Evolutionary conservation across 2,113 vertebrate genomes (phyloP), one percentile per base, ranked within the genome.

Genomic region (Chamaetylas fuelleborni): DNA sequence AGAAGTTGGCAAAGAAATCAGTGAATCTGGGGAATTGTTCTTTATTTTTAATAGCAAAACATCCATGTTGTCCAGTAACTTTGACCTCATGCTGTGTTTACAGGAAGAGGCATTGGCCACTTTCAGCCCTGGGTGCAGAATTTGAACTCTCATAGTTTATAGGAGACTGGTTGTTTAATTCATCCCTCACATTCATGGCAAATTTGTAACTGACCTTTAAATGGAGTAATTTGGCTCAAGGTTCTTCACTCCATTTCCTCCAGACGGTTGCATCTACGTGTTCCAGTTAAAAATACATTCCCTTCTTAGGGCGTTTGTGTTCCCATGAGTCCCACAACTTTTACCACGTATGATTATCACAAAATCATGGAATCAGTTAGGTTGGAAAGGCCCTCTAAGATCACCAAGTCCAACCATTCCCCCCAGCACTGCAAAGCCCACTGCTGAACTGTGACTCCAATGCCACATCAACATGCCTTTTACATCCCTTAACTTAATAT

Each of bases 81-180:
- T 77, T 95, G 91, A 91, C 93, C 78, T 96, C 47, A 31, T 15
- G 28, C 36, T 58, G 57, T 57, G 4, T 73, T 95, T 91, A 91
- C 91, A 62, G 93, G 91, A 96, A 96, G 73, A 94, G 65, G 38
- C 64, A 88, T 78, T 0, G 1, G 42, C 45, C 50, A 18, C 62
- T 94, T 51, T 77, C 12, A 65, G 88, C 67, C 54, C 81, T 80
- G 58, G 73, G 81, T 19, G 47, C 43, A 94, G 72, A 31, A 1
- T 70, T 47, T 86, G 85, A 95, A 43, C 93, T 88, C 57, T 74
- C 20, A 28, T 78, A 38, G 87, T 96, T 96, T 93, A 93, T 82
- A 51, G 54, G 60, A 94, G 53, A 64, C 33, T 77, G 66, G 22
- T 57, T 92, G 93, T 89, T 95, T 83, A 67, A 81, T 67, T 87